Evolutionary conservation across 2,888 invertebrate genomes (phyloP).

Genomic region (Dolichopus griseipennis): DNA sequence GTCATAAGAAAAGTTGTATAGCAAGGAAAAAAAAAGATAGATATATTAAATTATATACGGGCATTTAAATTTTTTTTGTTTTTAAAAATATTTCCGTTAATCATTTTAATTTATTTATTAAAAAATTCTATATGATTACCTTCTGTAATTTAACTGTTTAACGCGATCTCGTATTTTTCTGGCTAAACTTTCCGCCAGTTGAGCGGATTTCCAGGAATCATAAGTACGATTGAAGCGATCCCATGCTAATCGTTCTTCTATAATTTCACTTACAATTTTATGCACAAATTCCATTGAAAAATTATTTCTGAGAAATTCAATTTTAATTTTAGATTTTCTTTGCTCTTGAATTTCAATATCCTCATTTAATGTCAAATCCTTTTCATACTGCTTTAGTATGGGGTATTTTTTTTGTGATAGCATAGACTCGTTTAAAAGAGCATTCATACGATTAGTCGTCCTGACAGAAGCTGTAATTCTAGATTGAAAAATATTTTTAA

Average conservation of each 20-base stretch:
- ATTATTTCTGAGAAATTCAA: slow-evolving; percentile 35
- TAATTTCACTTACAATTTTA: slow-evolving; percentile 36
- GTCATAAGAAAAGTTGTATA: too few relatives aligned
- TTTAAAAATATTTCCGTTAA: too few relatives aligned
- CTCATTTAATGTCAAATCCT: slow-evolving; percentile 23
- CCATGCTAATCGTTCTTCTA: slow-evolving; percentile 40
- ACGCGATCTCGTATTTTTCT: slow-evolving; percentile 37
- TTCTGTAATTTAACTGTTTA: slow-evolving; percentile 35
- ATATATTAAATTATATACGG: too few relatives aligned
- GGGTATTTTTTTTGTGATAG: slow-evolving; percentile 17
- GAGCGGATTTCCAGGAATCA: slow-evolving; percentile 40
- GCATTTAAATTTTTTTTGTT: too few relatives aligned
- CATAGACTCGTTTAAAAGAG: slow-evolving; percentile 39
- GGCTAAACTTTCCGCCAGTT: slow-evolving; percentile 36
- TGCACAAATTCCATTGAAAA: slow-evolving; percentile 41
- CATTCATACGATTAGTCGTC: slow-evolving; percentile 42
- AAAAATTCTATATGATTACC: too few relatives aligned
- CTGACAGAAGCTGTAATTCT: slow-evolving; percentile 42
- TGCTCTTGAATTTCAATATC: slow-evolving; percentile 21
- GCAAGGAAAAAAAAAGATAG: too few relatives aligned
- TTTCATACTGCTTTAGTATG: slow-evolving; percentile 12
- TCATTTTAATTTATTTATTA: too few relatives aligned
- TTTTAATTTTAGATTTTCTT: slow-evolving; percentile 32
- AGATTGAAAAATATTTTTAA: not conserved
- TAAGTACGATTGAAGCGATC: slow-evolving; percentile 41